A percentile compares a stretch with the other conserved stretches of the same genome.
These are phyloP conservation scores for Desoria tigrina DNA, from an alignment of 2,888 invertebrate genomes.

Conservation along the genomic window DNA sequence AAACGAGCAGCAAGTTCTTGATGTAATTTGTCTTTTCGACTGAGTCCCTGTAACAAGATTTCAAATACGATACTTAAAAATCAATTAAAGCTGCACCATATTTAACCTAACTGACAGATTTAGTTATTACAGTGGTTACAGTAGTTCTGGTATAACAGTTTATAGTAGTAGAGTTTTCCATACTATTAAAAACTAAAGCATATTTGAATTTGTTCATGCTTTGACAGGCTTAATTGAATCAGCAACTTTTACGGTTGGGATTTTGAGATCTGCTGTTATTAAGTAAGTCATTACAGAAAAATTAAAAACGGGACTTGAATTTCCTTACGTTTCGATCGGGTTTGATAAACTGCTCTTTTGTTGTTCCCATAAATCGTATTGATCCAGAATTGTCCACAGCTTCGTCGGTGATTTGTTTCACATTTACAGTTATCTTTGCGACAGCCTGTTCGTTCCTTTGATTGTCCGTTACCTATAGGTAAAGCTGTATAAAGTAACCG, in stretches of 20 bases:
- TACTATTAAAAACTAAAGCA: no score
- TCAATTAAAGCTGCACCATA: no score
- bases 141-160: not conserved
- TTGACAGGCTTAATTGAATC: no score
- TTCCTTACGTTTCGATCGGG: conserved; percentile 39
- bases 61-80: no score
- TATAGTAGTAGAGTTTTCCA: no score
- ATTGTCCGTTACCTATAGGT: conserved; percentile 57
- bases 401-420: conserved; percentile 84
- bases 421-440: conserved; percentile 82
- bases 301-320: not conserved
- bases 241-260: no score
- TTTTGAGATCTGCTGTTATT: no score
- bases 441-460: conserved; percentile 62
- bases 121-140: conserved; percentile 7
- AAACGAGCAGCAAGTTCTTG: conserved; percentile 69
- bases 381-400: conserved; percentile 92
- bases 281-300: no score
- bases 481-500: conserved; percentile 18
- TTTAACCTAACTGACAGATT: no score
- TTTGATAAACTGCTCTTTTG: conserved; percentile 80
- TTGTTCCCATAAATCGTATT: conserved; percentile 76
- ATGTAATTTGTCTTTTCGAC: conserved; percentile 73
- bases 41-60: conserved; percentile 65
- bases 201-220: no score